These are phyloP conservation scores for Diarsia rubi DNA, from an alignment of 2,888 invertebrate species.

Conservation along the genomic window DNA sequence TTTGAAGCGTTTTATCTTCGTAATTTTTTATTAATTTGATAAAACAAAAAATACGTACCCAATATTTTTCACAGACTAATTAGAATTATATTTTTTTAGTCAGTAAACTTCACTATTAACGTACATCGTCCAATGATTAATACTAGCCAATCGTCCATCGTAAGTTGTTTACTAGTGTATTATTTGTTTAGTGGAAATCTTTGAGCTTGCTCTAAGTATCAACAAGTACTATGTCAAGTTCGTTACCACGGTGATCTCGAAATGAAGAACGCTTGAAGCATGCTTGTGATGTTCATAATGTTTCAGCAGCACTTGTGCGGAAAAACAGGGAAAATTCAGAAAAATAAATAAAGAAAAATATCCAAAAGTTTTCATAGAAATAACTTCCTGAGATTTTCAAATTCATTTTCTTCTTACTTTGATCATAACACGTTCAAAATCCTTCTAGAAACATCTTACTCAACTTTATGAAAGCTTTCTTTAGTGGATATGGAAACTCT, in stretches of 20 bases:
- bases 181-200: slow-evolving; percentile 13
- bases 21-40: too few species aligned
- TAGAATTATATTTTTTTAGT: too few species aligned
- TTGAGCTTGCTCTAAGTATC: slow-evolving; percentile 16
- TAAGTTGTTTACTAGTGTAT: neutral
- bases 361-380: neutral
- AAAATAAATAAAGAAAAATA: neutral
- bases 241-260: slow-evolving; percentile 18
- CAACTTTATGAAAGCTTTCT: neutral
- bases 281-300: neutral
- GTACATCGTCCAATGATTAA: neutral
- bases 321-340: neutral
- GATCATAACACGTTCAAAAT: neutral
- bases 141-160: neutral
- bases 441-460: neutral
- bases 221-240: slow-evolving; percentile 23
- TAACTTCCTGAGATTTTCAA: neutral
- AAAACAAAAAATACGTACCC: too few species aligned
- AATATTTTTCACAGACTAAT: too few species aligned
- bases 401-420: neutral
- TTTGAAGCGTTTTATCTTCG: too few species aligned
- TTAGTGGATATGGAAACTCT: neutral
- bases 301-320: slow-evolving; percentile 11
- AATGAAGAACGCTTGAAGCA: slow-evolving; percentile 7
- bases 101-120: too few species aligned